Evolutionary conservation across 2,888 invertebrate genomes (phyloP), one percentile per base, ranked within the genome.

Genomic region (Drosophila gaucha): DNA sequence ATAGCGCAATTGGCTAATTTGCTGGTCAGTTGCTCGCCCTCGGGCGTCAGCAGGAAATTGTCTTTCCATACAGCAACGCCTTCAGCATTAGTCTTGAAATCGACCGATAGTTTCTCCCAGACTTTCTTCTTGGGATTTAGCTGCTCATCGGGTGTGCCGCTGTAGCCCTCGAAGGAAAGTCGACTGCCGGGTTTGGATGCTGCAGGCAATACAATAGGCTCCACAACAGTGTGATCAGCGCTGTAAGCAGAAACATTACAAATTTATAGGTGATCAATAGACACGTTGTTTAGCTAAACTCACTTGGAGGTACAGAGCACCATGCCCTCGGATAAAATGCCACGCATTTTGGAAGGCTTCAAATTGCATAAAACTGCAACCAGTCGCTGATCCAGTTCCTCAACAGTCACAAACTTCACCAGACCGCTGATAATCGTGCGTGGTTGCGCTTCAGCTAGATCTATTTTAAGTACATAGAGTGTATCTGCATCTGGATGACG

Each of bases 261-360:
- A 2, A 28, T 6, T 5, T 35, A 2, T 1, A 10, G 0, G 6
- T 10, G 2, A 14, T 20, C 1, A 6, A 1, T 12, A 4, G 0
- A n/a, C 3, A 2, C 4, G 9, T 6, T 18, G 2, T n/a, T 35
- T 4, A 20, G 5, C 0, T 0, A 20, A 36, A 92, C 93, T 92
- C 90, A 95, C 95, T 94, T 92, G 41, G 97, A 97, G 14, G 97
- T 97, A 93, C 98, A 98, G 46, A 98, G 93, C 33, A 98, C 96
- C 98, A 98, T 98, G 67, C 97, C 98, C 90, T 96, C 95, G 0
- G 98, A 98, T 79, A 96, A 95, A 26, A 98, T 93, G 49, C 98
- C 98, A 73, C 98, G 94, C 95, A 99, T 97, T 93, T 98, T 99
- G 12, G 97, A 98, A 33, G 99, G 95, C 92, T 99, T 99, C 49